phyloP scores from a whole-genome alignment of 2,113 vertebrate species.

The Promerops cafer region DNA sequence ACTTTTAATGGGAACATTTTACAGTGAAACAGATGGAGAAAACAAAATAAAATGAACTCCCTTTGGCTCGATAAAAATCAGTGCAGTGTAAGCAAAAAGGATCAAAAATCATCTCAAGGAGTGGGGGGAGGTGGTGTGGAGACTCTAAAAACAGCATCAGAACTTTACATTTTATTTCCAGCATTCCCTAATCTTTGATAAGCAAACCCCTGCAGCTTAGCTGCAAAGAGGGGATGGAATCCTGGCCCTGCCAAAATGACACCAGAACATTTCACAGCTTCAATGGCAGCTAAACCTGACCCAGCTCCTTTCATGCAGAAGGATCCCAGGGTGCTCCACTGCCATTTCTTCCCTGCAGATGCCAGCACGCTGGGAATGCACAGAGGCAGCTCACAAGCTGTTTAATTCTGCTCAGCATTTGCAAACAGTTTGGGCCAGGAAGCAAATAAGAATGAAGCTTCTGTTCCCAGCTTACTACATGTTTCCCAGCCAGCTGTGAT shows the following conservation, averaged over 20 bases:
- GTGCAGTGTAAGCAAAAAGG: slow-evolving; percentile 49
- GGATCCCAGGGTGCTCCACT: neutral
- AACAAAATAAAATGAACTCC: slow-evolving; percentile 63
- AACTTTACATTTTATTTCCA: slow-evolving; percentile 4
- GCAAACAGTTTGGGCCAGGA: neutral
- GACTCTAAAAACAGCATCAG: slow-evolving; percentile 16
- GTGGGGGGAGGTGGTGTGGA: neutral
- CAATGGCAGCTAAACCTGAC: neutral
- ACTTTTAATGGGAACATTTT: slow-evolving; percentile 64
- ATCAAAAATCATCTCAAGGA: slow-evolving; percentile 52
- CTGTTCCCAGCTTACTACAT: neutral
- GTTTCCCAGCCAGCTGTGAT: neutral
- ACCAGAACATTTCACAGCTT: neutral
- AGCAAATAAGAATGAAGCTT: neutral
- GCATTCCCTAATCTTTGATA: neutral
- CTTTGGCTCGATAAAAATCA: slow-evolving; percentile 53
- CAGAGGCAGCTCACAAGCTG: neutral
- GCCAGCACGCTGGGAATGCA: neutral
- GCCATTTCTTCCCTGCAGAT: neutral
- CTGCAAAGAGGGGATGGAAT: neutral
- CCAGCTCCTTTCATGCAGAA: neutral
- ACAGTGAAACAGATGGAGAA: slow-evolving; percentile 56
- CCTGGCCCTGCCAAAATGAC: neutral
- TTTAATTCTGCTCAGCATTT: neutral
- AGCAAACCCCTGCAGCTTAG: neutral